Conservation (phyloP, 2,797 vertebrate species). For the Danio tinwini region DNA sequence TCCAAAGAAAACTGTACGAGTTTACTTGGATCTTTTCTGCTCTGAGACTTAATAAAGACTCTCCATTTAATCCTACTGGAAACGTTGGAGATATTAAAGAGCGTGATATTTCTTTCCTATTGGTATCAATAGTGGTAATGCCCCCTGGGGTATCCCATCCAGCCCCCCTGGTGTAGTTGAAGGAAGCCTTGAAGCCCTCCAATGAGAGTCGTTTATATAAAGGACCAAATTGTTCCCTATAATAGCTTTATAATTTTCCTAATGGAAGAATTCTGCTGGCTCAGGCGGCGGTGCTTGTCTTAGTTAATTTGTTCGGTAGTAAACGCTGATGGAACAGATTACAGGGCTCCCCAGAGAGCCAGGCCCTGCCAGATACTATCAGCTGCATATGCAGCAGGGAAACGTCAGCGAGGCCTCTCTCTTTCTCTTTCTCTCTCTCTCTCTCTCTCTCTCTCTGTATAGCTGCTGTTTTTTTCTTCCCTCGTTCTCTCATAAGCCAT, state of each 20-base stretch:
- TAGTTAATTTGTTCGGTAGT: constrained; percentile 76
- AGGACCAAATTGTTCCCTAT: constrained; percentile 68
- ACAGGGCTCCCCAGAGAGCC: constrained; percentile 70
- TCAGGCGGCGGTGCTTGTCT: constrained; percentile 77
- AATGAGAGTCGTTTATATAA: constrained; percentile 57
- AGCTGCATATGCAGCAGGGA: constrained; percentile 58
- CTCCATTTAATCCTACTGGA: not conserved
- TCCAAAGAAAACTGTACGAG: not conserved
- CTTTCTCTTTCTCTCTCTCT: constrained; percentile 25
- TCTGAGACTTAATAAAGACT: not conserved
- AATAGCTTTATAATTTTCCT: constrained; percentile 75
- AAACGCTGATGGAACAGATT: constrained; percentile 79
- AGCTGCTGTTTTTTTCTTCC: constrained; percentile 24
- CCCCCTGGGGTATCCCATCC: constrained; percentile 25
- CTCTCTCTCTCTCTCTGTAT: constrained; percentile 3
- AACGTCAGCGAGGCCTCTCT: constrained; percentile 41
- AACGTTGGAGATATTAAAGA: constrained; percentile 20
- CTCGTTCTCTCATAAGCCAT: constrained; percentile 35
- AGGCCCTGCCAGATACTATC: constrained; percentile 70
- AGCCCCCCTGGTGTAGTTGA: constrained; percentile 28
- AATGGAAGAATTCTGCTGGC: constrained; percentile 77
- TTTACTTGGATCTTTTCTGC: not conserved
- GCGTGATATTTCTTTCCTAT: constrained; percentile 1
- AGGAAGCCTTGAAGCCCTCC: constrained; percentile 46
- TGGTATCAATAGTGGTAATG: constrained; percentile 34